Conservation (phyloP, 2,113 vertebrate species). For the Gallinago undulata region DNA sequence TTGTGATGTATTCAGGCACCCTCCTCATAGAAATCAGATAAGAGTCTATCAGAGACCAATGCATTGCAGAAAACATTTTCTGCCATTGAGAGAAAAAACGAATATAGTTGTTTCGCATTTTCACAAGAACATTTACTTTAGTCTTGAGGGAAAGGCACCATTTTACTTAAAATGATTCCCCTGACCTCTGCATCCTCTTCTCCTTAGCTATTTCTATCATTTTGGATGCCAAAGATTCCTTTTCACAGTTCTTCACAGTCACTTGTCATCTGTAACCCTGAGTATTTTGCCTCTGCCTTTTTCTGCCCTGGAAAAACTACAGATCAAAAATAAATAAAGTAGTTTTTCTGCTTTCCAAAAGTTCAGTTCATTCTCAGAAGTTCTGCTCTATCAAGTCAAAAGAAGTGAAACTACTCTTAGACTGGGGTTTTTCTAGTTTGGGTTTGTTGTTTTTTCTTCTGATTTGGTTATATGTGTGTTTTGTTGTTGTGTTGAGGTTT, state of each 20-base stretch:
- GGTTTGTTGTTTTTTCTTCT: background rate
- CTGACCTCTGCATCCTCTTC: constrained; percentile 64
- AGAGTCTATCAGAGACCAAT: background rate
- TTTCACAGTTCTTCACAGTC: constrained; percentile 65
- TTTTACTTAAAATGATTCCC: background rate
- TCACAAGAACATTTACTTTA: constrained; percentile 11
- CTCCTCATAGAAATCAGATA: background rate
- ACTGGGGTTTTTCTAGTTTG: background rate
- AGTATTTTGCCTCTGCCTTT: constrained; percentile 71
- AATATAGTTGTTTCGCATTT: constrained; percentile 4
- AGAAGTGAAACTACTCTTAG: background rate
- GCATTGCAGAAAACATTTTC: background rate
- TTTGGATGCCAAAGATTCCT: constrained; percentile 66
- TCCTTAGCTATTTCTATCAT: constrained; percentile 74
- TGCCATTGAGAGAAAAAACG: background rate
- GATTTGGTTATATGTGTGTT: background rate
- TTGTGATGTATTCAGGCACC: background rate
- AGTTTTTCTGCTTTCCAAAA: background rate
- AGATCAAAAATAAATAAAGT: background rate
- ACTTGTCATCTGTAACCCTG: constrained; percentile 68
- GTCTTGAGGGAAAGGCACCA: background rate
- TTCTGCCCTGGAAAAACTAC: constrained; percentile 13
- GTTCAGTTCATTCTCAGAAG: background rate
- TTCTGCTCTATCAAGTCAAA: background rate
- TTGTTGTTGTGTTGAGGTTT: background rate